Percentiles rank a stretch among this genome's conserved stretches.
Conservation (phyloP, 2,113 vertebrate species). For the Willisornis vidua region DNA sequence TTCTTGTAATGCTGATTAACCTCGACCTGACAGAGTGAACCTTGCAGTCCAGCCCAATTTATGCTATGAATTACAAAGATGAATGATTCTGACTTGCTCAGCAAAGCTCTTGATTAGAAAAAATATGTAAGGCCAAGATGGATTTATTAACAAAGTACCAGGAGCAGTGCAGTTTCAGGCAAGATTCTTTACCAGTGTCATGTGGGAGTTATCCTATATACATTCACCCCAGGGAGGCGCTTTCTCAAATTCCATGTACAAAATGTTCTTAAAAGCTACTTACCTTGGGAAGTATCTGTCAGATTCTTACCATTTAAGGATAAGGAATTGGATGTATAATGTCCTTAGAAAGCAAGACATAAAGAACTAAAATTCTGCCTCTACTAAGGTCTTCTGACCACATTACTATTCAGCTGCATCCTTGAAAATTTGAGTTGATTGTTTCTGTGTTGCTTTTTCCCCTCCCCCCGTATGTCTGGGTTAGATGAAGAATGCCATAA, state of each 20-base stretch:
- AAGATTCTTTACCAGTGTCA: not conserved
- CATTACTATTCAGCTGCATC: not conserved
- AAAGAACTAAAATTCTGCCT: not conserved
- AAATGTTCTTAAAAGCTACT: conserved; percentile 12
- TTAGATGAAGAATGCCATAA: not conserved
- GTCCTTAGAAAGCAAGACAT: not conserved
- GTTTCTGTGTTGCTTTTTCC: not conserved
- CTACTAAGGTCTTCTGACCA: not conserved
- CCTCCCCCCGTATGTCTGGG: not conserved
- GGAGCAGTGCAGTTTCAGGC: not conserved
- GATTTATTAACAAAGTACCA: conserved; percentile 23
- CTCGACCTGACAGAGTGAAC: not conserved
- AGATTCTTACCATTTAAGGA: not conserved
- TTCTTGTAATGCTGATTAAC: not conserved
- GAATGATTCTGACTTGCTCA: not conserved
- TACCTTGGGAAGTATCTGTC: not conserved
- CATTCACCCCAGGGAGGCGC: not conserved
- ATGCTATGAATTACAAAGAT: not conserved
- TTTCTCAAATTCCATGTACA: not conserved
- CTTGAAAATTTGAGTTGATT: not conserved
- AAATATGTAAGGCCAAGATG: not conserved
- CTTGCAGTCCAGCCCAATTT: not conserved
- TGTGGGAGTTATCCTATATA: not conserved
- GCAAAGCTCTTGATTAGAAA: not conserved
- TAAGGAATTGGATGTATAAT: not conserved